Evolutionary conservation across 1,140 invertebrate genomes (phyloP).

Genomic region (Drosophila punjabiensis): DNA sequence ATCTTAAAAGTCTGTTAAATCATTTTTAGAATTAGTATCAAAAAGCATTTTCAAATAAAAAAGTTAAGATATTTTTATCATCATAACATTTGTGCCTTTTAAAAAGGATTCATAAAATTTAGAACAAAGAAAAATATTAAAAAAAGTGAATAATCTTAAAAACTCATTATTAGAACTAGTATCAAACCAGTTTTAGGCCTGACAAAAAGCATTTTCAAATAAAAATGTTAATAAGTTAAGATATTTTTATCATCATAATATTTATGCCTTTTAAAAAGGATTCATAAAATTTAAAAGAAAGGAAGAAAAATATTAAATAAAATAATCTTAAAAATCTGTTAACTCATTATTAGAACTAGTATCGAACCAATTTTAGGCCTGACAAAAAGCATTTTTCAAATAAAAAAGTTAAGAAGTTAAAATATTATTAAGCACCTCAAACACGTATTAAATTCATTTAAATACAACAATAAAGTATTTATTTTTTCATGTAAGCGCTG

Average conservation of each 20-base stretch:
- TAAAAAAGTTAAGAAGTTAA: too few species aligned
- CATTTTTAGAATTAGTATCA: too few species aligned
- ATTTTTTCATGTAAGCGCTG: slow-evolving; percentile 1
- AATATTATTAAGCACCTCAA: too few species aligned
- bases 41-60: too few species aligned
- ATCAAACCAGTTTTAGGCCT: not conserved
- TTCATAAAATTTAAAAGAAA: not conserved
- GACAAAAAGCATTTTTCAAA: too few species aligned
- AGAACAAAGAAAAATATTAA: not conserved
- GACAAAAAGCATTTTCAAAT: too few species aligned
- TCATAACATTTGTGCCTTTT: not conserved
- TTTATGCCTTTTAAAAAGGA: not conserved
- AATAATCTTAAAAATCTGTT: not conserved
- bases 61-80: too few species aligned
- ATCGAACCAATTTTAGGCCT: not conserved
- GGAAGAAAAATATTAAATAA: not conserved
- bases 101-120: not conserved
- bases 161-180: too few species aligned
- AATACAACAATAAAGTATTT: slow-evolving; percentile 7
- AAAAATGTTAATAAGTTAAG: too few species aligned
- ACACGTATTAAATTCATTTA: not conserved
- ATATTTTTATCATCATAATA: too few species aligned
- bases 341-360: too few species aligned
- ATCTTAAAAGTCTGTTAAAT: too few species aligned
- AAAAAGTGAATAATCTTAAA: not conserved